Base-by-base conservation (phyloP, 2,888 invertebrate genomes). In the Andrena bicolor region DNA sequence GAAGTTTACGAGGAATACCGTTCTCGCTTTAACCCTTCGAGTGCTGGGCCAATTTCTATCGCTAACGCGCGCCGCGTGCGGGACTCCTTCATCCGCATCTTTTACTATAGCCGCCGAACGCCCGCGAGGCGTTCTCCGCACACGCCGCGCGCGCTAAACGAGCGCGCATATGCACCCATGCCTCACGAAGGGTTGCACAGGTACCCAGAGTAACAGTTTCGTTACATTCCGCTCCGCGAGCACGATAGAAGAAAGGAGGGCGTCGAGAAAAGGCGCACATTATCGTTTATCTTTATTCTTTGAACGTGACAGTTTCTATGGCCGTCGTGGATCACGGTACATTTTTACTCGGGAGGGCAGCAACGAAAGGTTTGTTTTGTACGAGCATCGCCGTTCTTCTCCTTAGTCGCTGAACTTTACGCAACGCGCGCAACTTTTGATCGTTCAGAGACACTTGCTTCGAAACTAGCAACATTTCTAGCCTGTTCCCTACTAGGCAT, bases 261-360 rank as follows among this genome's bases (percentile, higher is more conserved):
- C 16, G 56, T 56, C 32, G 48, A 77, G 49, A 56, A 71, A 51
- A 77, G 16, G 74, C 53, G 28, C 41, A 41, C 41, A 41, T 70
- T 75, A 63, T 72, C 63, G 53, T 77, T 81, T 68, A 53, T 69
- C 64, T 77, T 81, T 83, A 76, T 80, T 83, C 41, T 41, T 80
- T 41, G 64, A 60, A 80, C 26, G 61, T 80, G 56, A 83, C 70
- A 76, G 32, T 80, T 71, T 76, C 69, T 80, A 80, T 83, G 61
- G 53, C 35, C 70, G 48, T 76, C 41, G 13, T 65, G 48, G 51
- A 68, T 73, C 26, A 48, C 61, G 64, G 65, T 76, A 83, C 76
- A 80, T 64, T 77, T 77, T 56, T 49, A 41, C 70, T 74, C 10
- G 41, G 61, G 51, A 58, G 68, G 53, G 68, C 49, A 76, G 23